A percentile compares a stretch with the other conserved stretches of the same genome.
Evolutionary conservation across 1,140 invertebrate species (phyloP).

Genomic region (Drosophila parabipectinata): DNA sequence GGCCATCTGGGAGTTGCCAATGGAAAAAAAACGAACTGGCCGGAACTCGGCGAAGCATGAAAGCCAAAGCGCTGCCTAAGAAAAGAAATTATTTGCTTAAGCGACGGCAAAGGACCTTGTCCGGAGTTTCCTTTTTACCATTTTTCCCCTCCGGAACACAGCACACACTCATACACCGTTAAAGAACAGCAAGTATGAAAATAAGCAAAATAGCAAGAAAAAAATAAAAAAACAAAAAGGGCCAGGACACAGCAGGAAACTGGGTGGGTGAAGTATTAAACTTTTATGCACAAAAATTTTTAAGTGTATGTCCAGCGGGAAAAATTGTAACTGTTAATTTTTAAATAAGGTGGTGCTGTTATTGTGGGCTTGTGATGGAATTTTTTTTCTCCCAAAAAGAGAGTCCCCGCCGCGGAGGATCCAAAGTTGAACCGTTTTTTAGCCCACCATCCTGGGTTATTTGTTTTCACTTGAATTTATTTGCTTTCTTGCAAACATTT

Average conservation of each 20-base stretch:
- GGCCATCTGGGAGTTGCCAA: conserved; percentile 28
- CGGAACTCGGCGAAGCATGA: conserved; percentile 56
- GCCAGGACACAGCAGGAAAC: conserved; percentile 3
- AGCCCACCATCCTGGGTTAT: conserved; percentile 42
- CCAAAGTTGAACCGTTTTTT: background rate
- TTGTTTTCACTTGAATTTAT: conserved; percentile 79
- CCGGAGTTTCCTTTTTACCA: conserved; percentile 47
- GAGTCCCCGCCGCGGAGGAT: conserved; percentile 6
- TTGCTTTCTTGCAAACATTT: conserved; percentile 70
- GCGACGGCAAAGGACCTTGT: conserved; percentile 69
- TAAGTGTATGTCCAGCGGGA: conserved; percentile 75
- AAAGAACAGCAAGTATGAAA: conserved; percentile 44
- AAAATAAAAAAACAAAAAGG: conserved; percentile 10
- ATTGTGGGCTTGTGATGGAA: conserved; percentile 48
- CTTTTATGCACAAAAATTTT: conserved; percentile 70
- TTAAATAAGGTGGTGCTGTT: conserved; percentile 75
- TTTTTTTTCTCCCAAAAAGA: conserved; percentile 1
- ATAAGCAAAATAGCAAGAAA: conserved; percentile 30
- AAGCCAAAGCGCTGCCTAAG: conserved; percentile 62
- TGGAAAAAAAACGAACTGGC: conserved; percentile 2
- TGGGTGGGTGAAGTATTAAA: conserved; percentile 56
- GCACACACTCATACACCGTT: conserved; percentile 17
- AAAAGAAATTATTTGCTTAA: conserved; percentile 81
- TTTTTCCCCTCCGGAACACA: conserved; percentile 29
- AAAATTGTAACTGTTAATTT: conserved; percentile 80